Evolutionary conservation across 2,888 invertebrate species (phyloP), one percentile per base, ranked within the genome.

Genomic region (Amphipyra tragopoginis): DNA sequence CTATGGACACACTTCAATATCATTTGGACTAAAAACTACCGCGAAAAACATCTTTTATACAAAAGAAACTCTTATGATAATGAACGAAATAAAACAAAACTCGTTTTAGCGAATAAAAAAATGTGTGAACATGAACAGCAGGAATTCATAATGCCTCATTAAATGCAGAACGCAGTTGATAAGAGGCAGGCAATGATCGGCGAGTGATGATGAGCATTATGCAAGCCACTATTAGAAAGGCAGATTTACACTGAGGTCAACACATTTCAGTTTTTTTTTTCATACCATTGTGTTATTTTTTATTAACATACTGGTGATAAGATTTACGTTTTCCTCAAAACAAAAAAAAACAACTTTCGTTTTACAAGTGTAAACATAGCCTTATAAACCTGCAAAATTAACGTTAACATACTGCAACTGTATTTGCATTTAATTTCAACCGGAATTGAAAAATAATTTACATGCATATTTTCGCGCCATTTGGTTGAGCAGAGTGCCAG

Each of bases 191-290:
- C 61, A 61, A 43, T 57, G 52, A 56, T 75, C 53, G 38, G 42
- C 21, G 11, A 15, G 48, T 15, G 58, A 45, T 73, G 62, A 53
- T 61, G 72, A 48, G 29, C 39, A 72, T 72, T 79, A 79, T 72
- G 80, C 65, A 77, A 75, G 44, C 33, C 10, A 43, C 38, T 72
- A 66, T 80, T 80, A 76, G 79, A 80, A 80, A 80, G 79, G 79
- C 63, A 65, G 47, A 72, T 67, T 54, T 39, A 72, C 53, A 42
- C 69, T 61, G 61, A 71, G 74, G 79, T 80, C 74, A 71, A 63
- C 29, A 72, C 50, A 59, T 65, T 50, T 58, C 38, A 11, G 43
- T 65, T 67, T 60, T 67, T 56, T 29, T 1, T 29, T 21, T 40
- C 50, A 59, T 29, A 51, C 49, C 33, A 57, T 54, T 61, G 56